A percentile compares a stretch with the other conserved stretches of the same genome.
Conservation (phyloP, 2,797 vertebrate genomes). For the Otus scops region DNA sequence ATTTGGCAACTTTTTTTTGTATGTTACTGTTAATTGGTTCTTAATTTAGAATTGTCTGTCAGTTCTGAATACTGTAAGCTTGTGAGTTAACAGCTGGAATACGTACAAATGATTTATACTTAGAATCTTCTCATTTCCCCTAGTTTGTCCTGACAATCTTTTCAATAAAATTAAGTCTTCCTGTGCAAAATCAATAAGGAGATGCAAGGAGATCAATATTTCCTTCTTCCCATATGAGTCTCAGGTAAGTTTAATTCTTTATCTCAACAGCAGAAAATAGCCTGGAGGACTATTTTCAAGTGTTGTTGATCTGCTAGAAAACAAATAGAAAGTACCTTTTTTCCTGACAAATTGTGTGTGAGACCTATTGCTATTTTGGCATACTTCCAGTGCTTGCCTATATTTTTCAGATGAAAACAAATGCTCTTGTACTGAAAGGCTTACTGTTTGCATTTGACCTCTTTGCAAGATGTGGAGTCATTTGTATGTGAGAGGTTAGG, state of each 20-base stretch:
- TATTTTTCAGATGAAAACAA: not conserved
- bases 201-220: constrained; percentile 94
- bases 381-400: not conserved
- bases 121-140: not conserved
- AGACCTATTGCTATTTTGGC: not conserved
- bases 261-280: not conserved
- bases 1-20: not conserved
- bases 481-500: not conserved
- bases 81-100: not conserved
- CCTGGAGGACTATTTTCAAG: not conserved
- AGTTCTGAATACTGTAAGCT: not conserved
- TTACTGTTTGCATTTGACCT: not conserved
- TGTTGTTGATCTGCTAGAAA: not conserved
- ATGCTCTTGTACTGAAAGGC: not conserved
- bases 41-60: not conserved
- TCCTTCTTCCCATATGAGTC: constrained; percentile 92
- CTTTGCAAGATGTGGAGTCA: not conserved
- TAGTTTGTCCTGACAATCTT: constrained; percentile 89
- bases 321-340: not conserved
- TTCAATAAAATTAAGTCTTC: constrained; percentile 90
- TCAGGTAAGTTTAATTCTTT: constrained; percentile 78
- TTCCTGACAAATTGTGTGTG: not conserved
- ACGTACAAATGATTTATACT: not conserved
- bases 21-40: not conserved
- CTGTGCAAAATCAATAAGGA: constrained; percentile 87